These are phyloP conservation scores for Oconnorella tubifera DNA, from an alignment of 2,888 invertebrate species.

Conservation along the genomic window DNA sequence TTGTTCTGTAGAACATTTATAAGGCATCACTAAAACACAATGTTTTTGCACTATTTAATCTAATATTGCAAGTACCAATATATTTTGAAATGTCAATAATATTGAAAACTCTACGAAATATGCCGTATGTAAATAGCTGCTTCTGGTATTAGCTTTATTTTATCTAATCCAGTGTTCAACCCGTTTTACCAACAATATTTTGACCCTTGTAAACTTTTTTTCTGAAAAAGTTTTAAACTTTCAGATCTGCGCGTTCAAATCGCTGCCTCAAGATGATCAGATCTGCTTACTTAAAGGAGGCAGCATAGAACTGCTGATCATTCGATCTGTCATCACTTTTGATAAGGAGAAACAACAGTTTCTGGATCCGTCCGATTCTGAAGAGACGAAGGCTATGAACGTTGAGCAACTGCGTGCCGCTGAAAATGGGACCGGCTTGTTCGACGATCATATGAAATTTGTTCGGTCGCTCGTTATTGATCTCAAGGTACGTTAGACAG, in stretches of 20 bases:
- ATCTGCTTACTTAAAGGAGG: conserved; percentile 86
- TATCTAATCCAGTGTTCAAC: no score
- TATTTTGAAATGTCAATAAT: no score
- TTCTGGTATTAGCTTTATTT: no score
- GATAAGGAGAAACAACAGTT: conserved; percentile 85
- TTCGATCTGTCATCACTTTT: conserved; percentile 78
- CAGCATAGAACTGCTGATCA: conserved; percentile 93
- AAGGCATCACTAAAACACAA: no score
- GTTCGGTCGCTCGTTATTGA: conserved; percentile 6
- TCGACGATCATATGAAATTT: conserved; percentile 56
- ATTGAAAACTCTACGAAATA: no score
- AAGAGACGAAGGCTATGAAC: conserved; percentile 67
- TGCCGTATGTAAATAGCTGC: no score
- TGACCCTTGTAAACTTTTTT: no score
- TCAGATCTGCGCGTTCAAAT: conserved; percentile 46
- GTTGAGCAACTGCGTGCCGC: conserved; percentile 80
- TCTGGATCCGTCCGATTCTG: conserved; percentile 62
- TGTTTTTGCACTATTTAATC: no score
- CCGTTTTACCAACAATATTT: no score
- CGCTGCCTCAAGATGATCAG: conserved; percentile 93
- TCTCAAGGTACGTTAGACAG: conserved; percentile 12
- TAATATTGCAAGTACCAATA: no score
- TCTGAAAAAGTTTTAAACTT: no score
- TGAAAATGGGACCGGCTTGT: conserved; percentile 43
- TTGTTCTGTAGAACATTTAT: no score